Conservation (phyloP, 2,888 invertebrate species). For the Nomada hirtipes region DNA sequence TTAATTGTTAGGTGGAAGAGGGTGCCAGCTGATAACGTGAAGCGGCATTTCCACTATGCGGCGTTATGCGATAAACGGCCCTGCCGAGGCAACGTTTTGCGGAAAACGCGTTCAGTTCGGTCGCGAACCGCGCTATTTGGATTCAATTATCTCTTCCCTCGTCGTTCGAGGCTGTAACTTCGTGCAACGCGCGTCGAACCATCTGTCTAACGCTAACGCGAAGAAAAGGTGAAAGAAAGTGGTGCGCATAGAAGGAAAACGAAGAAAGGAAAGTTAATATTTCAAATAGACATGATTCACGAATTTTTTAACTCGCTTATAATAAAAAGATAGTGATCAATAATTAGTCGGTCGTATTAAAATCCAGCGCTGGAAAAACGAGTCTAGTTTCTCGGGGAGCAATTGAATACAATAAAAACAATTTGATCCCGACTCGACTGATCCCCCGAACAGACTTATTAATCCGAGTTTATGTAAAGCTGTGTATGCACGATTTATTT, state of each 20-base stretch:
- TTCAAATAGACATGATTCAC: no score
- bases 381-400: no score
- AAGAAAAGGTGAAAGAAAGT: background rate
- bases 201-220: background rate
- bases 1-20: constrained; percentile 22
- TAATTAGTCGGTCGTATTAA: no score
- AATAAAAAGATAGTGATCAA: no score
- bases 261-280: background rate
- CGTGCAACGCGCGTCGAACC: background rate
- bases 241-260: background rate
- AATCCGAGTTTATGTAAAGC: no score
- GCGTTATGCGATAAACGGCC: constrained; percentile 15
- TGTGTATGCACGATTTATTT: no score
- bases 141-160: constrained; percentile 23
- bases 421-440: no score
- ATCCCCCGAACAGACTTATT: background rate
- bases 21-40: constrained; percentile 14
- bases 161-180: background rate
- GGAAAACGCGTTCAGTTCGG: constrained; percentile 18
- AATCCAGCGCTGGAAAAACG: no score
- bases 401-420: no score
- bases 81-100: background rate
- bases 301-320: no score
- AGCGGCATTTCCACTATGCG: constrained; percentile 10
- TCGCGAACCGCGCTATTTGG: constrained; percentile 2